Percentiles rank a stretch among this genome's conserved stretches.
Conservation (phyloP, 2,113 vertebrate genomes). For the Ophiodon elongatus region DNA sequence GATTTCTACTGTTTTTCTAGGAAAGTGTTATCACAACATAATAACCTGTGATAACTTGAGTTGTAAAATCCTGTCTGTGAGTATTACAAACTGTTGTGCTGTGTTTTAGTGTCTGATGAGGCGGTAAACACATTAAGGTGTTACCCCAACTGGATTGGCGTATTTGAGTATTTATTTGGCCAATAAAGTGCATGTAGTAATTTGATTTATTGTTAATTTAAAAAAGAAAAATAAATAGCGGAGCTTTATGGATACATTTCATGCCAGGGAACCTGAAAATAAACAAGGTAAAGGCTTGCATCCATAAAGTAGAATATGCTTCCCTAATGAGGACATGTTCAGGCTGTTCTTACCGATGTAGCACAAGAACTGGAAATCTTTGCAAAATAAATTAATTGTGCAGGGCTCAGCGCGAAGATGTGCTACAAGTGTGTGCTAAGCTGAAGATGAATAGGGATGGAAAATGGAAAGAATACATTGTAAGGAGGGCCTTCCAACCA, state of each 20-base stretch:
- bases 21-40: no score
- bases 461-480: background rate
- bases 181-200: background rate
- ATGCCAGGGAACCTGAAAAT: background rate
- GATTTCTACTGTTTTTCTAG: no score
- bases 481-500: background rate
- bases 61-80: no score
- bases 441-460: background rate
- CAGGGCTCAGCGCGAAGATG: background rate
- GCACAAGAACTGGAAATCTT: background rate
- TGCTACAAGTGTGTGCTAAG: background rate
- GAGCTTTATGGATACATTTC: background rate
- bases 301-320: background rate
- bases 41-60: no score
- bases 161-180: background rate
- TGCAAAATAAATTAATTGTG: background rate
- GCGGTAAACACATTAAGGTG: no score
- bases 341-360: background rate
- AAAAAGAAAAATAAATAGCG: background rate
- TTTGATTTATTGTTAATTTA: background rate
- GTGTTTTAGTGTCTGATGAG: no score
- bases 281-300: background rate
- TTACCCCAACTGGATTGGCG: no score
- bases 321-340: background rate
- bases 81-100: no score